Evolutionary conservation across 1,140 invertebrate species (phyloP), one percentile per base, ranked within the genome.

Genomic region (Drosophila nigromelanica): DNA sequence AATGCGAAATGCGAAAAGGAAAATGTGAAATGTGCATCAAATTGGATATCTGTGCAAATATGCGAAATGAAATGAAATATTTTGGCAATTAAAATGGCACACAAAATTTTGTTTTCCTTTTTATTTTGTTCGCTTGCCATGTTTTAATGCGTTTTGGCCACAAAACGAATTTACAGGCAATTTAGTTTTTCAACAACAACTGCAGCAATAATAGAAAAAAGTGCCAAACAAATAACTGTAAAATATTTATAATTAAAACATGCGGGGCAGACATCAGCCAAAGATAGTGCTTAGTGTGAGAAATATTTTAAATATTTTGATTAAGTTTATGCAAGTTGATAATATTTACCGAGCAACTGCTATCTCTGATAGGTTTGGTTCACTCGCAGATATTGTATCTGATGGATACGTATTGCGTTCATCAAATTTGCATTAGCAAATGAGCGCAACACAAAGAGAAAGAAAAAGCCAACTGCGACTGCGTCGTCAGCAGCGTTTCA

Each of bases 371-470:
- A 18, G 18, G 33, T 35, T 47, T 5, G 24, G 54, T 11, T 24
- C 40, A 48, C 15, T 43, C 54, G 27, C 45, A 27, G 47, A 55
- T 64, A 60, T 18, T 43, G 47, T 54, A 66, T 37, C 54, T 59
- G 21, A 60, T 68, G 21, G 48, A 60, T 48, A 61, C 55, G 35
- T 66, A 37, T 59, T 51, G 39, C 39, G 37, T 40, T 67, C 67
- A 69, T 69, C 75, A 78, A 73, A 86, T 86, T 74, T 86, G 82
- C 82, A 78, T 82, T 78, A 77, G 76, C 82, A 86, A 87, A 78
- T 78, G 82, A 81, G 70, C 47, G 54, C 55, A 67, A 43, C 33
- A 43, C 33, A 71, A 62, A 70, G 62, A 51, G 55, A 51, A 27
- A 27, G 30, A 48, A 30, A 42, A 24, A 7, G 2, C 11, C 11